Evolutionary conservation across 2,888 invertebrate genomes (phyloP).

Genomic region (Malacosoma neustria): DNA sequence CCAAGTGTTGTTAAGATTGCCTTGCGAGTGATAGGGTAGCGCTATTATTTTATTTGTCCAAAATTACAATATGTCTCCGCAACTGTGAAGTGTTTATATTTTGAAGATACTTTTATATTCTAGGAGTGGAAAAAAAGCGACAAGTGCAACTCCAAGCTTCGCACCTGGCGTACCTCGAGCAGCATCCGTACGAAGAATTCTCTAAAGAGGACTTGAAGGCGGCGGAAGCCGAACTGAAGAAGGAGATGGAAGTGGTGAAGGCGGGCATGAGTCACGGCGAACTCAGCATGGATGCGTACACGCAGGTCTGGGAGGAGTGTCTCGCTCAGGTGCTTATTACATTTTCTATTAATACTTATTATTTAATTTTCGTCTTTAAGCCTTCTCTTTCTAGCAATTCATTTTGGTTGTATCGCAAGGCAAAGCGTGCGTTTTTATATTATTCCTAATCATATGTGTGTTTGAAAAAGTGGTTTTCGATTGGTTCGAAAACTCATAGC

Average conservation of each 20-base stretch:
- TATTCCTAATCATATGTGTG: too few species aligned
- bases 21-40: too few species aligned
- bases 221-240: slow-evolving; percentile 79
- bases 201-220: slow-evolving; percentile 78
- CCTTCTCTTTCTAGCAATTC: slow-evolving; percentile 1
- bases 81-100: too few species aligned
- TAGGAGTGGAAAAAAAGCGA: slow-evolving; percentile 70
- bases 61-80: too few species aligned
- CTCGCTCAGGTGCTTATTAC: slow-evolving; percentile 81
- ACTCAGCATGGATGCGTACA: slow-evolving; percentile 91
- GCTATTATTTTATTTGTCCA: too few species aligned
- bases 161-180: slow-evolving; percentile 88
- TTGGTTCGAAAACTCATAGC: too few species aligned
- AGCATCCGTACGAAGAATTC: slow-evolving; percentile 88
- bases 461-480: too few species aligned
- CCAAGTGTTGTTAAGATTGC: too few species aligned
- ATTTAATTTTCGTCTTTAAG: neutral
- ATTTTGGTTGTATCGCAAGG: too few species aligned
- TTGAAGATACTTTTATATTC: too few species aligned
- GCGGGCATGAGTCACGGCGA: slow-evolving; percentile 97
- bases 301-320: slow-evolving; percentile 98
- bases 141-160: slow-evolving; percentile 77
- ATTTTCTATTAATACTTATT: neutral
- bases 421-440: too few species aligned
- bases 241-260: slow-evolving; percentile 93